phyloP scores from a whole-genome alignment of 2,113 vertebrate genomes.

The Erythrocercus mccallii region DNA sequence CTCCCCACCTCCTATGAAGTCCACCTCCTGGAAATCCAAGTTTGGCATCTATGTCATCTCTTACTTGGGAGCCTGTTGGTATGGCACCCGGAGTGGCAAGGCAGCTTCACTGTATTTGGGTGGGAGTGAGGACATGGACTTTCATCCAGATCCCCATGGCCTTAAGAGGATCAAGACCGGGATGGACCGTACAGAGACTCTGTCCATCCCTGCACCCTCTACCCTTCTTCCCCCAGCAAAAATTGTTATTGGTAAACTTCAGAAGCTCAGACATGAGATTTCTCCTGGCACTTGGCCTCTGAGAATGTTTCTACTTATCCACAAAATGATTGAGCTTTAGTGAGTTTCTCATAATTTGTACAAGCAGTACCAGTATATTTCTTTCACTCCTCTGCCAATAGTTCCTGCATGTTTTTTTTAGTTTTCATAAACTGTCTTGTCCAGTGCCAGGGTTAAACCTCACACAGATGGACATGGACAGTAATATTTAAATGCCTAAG shows the following conservation, averaged over 20 bases:
- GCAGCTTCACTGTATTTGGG: background rate
- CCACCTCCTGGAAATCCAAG: background rate
- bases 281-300: background rate
- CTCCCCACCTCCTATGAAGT: background rate
- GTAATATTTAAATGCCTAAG: slow-evolving; percentile 5
- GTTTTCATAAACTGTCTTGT: background rate
- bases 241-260: background rate
- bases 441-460: slow-evolving; percentile 9
- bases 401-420: background rate
- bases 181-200: background rate
- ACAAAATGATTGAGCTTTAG: slow-evolving; percentile 1
- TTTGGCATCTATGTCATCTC: fast-evolving
- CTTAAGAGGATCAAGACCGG: background rate
- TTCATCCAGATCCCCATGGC: background rate
- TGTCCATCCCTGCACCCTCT: background rate
- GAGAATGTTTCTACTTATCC: slow-evolving; percentile 23
- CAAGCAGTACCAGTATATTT: background rate
- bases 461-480: slow-evolving; percentile 2
- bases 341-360: slow-evolving; percentile 16
- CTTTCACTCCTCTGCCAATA: background rate
- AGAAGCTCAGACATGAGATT: slow-evolving; percentile 3
- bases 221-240: background rate
- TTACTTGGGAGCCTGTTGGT: background rate
- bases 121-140: background rate
- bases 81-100: background rate